These are phyloP conservation scores for Drosophila pullipes DNA, from an alignment of 2,888 invertebrate genomes.

Conservation along the genomic window DNA sequence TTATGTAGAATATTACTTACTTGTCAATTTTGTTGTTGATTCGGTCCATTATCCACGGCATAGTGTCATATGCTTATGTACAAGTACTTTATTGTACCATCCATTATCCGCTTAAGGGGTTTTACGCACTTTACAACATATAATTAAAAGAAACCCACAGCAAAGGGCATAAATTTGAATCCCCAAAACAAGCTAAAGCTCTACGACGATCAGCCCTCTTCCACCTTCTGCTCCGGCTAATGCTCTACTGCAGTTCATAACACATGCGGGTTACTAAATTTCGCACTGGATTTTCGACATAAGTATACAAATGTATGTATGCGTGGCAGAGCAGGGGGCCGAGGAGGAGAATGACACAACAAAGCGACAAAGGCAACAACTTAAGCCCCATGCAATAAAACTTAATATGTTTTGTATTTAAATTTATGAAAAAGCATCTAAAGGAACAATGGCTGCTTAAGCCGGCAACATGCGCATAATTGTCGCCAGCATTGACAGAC, in stretches of 20 bases:
- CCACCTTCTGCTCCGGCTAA: constrained; percentile 1
- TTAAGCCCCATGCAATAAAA: constrained; percentile 71
- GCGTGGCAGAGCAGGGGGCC: constrained; percentile 1
- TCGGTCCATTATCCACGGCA: background rate
- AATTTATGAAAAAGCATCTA: constrained; percentile 70
- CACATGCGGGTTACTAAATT: constrained; percentile 70
- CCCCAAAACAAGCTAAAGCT: constrained; percentile 7
- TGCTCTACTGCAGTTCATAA: constrained; percentile 55
- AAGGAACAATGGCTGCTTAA: constrained; percentile 78
- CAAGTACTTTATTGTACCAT: background rate
- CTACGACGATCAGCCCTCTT: constrained; percentile 5
- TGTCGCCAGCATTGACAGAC: constrained; percentile 62
- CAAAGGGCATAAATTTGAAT: constrained; percentile 22
- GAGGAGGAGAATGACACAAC: background rate
- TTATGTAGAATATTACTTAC: background rate
- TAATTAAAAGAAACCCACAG: constrained; percentile 31
- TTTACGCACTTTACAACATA: background rate
- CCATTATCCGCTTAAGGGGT: background rate
- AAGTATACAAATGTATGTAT: background rate
- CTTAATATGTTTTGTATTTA: constrained; percentile 80
- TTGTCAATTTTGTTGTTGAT: background rate
- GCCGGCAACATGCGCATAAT: constrained; percentile 78
- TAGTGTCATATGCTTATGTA: background rate
- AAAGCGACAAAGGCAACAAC: constrained; percentile 51
- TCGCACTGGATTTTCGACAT: constrained; percentile 64